These are phyloP conservation scores for Timandra comae DNA, from an alignment of 2,888 invertebrate species.

Conservation along the genomic window DNA sequence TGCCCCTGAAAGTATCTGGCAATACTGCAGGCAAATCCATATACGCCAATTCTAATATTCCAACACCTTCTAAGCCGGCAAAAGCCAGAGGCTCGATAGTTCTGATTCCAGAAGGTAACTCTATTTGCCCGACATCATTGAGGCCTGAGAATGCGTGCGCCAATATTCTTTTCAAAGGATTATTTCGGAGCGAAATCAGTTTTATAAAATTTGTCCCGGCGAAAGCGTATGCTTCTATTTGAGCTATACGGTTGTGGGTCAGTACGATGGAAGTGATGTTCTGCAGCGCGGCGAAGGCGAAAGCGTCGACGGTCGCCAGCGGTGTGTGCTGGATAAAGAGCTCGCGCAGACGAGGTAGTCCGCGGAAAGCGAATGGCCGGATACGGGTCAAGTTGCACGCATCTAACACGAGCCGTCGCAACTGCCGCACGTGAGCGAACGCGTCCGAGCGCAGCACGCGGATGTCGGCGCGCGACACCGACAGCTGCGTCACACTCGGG, in stretches of 20 bases:
- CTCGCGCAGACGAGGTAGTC: slow-evolving; percentile 85
- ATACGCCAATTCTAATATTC: slow-evolving; percentile 86
- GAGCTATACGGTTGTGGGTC: slow-evolving; percentile 82
- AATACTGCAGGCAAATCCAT: slow-evolving; percentile 87
- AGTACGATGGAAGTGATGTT: slow-evolving; percentile 84
- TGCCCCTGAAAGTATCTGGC: slow-evolving; percentile 85
- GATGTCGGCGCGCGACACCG: slow-evolving; percentile 90
- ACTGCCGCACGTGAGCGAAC: slow-evolving; percentile 85
- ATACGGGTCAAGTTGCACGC: slow-evolving; percentile 91
- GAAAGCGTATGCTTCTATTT: slow-evolving; percentile 87
- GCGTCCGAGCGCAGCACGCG: slow-evolving; percentile 88
- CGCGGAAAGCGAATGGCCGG: slow-evolving; percentile 90
- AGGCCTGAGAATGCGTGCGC: slow-evolving; percentile 90
- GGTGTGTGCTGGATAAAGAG: slow-evolving; percentile 92
- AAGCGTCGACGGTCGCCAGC: slow-evolving; percentile 85
- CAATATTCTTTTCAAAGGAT: slow-evolving; percentile 88
- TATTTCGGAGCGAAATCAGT: slow-evolving; percentile 88
- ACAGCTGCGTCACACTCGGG: slow-evolving; percentile 87
- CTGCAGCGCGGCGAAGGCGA: slow-evolving; percentile 89
- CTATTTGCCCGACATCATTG: slow-evolving; percentile 88
- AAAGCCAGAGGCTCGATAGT: slow-evolving; percentile 88
- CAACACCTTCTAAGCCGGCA: slow-evolving; percentile 88
- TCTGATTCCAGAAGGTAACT: slow-evolving; percentile 87
- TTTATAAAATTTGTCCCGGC: slow-evolving; percentile 91
- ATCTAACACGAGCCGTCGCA: slow-evolving; percentile 89